Conservation (phyloP, 1,140 invertebrate genomes). For the Tenebrio molitor region DNA sequence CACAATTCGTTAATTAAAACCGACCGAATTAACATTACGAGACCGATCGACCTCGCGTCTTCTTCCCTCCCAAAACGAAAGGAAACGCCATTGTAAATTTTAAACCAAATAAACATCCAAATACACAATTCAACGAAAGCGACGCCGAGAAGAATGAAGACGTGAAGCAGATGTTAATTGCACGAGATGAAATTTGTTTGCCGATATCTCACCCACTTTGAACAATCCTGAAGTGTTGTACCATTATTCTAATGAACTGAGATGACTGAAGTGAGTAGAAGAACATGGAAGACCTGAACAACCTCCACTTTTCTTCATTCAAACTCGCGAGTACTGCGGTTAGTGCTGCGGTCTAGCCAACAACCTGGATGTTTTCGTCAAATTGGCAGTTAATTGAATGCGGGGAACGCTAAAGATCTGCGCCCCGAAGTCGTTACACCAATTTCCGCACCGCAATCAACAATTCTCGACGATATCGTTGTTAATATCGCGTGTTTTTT, state of each 20-base stretch:
- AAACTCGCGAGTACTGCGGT: no score
- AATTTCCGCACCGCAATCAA: neutral
- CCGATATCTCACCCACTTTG: neutral
- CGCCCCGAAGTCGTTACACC: no score
- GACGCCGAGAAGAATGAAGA: constrained; percentile 12
- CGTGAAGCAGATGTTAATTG: constrained; percentile 9
- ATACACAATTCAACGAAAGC: neutral
- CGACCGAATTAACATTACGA: neutral
- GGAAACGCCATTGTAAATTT: constrained; percentile 1
- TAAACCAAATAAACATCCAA: constrained; percentile 8
- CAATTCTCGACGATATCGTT: constrained; percentile 12
- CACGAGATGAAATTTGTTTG: constrained; percentile 1
- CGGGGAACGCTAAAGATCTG: no score
- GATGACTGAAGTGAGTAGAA: no score
- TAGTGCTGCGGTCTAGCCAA: no score
- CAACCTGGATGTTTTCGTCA: no score
- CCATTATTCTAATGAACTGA: no score
- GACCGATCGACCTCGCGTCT: neutral
- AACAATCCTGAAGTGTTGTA: neutral
- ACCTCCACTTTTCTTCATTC: no score
- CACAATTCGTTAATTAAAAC: constrained; percentile 31
- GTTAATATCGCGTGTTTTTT: constrained; percentile 8
- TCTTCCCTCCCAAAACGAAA: neutral
- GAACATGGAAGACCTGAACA: no score
- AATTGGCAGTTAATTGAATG: no score